Conservation (phyloP, 2,797 vertebrate genomes). For the Vultur gryphus region DNA sequence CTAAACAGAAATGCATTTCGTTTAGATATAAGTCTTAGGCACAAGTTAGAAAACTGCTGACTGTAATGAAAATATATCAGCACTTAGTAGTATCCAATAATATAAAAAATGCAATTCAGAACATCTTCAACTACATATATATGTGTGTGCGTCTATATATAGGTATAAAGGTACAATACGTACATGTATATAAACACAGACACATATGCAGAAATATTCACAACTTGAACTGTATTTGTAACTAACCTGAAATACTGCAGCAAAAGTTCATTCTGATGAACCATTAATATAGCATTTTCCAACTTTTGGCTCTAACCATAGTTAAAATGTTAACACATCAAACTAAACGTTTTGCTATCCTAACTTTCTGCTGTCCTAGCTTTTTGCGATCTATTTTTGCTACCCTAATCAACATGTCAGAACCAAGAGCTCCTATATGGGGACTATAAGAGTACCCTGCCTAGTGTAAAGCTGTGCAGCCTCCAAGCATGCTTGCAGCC, state of each 20-base stretch:
- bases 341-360: conserved; percentile 11
- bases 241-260: conserved; percentile 74
- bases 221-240: conserved; percentile 61
- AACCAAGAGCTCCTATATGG: conserved; percentile 14
- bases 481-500: conserved; percentile 45
- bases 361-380: conserved; percentile 9
- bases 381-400: conserved; percentile 1
- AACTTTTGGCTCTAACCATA: conserved; percentile 53
- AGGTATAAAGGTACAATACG: conserved; percentile 47
- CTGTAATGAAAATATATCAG: conserved; percentile 77
- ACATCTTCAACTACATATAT: conserved; percentile 54
- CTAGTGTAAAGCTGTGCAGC: conserved; percentile 42
- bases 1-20: conserved; percentile 72
- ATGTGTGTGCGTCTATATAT: conserved; percentile 52
- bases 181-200: conserved; percentile 63
- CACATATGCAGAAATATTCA: conserved; percentile 62
- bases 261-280: conserved; percentile 59
- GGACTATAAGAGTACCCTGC: not conserved
- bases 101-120: conserved; percentile 78
- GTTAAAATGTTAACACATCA: conserved; percentile 10
- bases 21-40: conserved; percentile 80
- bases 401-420: conserved; percentile 24
- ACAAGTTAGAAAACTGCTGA: conserved; percentile 81
- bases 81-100: conserved; percentile 68
- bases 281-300: conserved; percentile 16